Evolutionary conservation across 2,888 invertebrate genomes (phyloP).

Genomic region (Mimumesa dahlbomi): DNA sequence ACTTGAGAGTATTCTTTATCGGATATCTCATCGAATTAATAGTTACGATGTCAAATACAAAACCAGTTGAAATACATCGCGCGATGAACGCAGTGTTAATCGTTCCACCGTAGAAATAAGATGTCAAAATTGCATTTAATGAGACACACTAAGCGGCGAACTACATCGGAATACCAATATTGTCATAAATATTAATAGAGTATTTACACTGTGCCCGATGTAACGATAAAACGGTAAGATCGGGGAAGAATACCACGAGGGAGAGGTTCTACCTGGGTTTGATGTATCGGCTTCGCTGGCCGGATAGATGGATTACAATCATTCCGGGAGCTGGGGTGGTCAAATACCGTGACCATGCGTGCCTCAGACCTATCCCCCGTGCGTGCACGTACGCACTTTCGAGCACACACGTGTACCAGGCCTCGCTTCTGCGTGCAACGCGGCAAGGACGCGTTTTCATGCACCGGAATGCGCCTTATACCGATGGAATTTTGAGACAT

Average conservation of each 20-base stretch:
- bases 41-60: no score
- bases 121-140: no score
- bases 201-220: slow-evolving; percentile 14
- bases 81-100: no score
- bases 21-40: no score
- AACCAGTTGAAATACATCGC: no score
- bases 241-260: slow-evolving; percentile 9
- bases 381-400: slow-evolving; percentile 59
- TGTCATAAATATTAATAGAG: slow-evolving; percentile 37
- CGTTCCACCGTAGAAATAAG: no score
- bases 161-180: no score
- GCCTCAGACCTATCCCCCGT: slow-evolving; percentile 63
- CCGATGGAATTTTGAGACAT: slow-evolving; percentile 23
- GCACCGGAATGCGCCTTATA: slow-evolving; percentile 9
- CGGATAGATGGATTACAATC: slow-evolving; percentile 80
- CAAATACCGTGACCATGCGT: slow-evolving; percentile 79
- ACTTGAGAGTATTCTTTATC: no score
- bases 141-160: no score
- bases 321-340: slow-evolving; percentile 78
- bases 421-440: slow-evolving; percentile 44
- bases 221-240: background rate
- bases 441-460: slow-evolving; percentile 55
- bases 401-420: slow-evolving; percentile 63
- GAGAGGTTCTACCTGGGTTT: slow-evolving; percentile 63
- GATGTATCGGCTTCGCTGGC: slow-evolving; percentile 75